Percentiles rank a stretch among this genome's conserved stretches.
These are phyloP conservation scores for Eciton burchellii DNA, from an alignment of 1,140 invertebrate species.

Conservation along the genomic window DNA sequence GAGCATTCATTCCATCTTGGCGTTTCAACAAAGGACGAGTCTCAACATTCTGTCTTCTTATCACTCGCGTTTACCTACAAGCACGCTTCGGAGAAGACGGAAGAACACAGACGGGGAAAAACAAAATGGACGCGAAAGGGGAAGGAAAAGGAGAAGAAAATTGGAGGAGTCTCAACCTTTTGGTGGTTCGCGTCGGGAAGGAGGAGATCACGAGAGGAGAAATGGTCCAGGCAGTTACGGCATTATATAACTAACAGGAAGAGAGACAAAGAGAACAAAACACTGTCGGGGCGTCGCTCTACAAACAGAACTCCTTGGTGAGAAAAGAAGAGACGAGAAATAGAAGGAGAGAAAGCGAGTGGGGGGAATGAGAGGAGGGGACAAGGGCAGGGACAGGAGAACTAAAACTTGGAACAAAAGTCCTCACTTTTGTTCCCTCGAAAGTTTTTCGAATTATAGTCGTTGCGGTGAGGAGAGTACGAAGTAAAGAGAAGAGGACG, in stretches of 20 bases:
- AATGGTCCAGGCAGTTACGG: slow-evolving; percentile 72
- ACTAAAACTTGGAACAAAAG: slow-evolving; percentile 85
- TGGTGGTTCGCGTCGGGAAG: slow-evolving; percentile 60
- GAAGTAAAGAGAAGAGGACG: slow-evolving; percentile 43
- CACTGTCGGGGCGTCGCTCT: slow-evolving; percentile 83
- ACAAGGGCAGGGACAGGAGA: slow-evolving; percentile 41
- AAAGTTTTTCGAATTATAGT: slow-evolving; percentile 85
- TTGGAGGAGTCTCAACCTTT: slow-evolving; percentile 60
- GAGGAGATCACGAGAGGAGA: slow-evolving; percentile 51
- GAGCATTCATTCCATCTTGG: slow-evolving; percentile 21
- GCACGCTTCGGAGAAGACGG: neutral
- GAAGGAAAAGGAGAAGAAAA: neutral
- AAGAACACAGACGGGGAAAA: neutral
- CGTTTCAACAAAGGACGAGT: slow-evolving; percentile 37
- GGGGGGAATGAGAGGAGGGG: neutral
- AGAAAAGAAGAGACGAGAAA: neutral
- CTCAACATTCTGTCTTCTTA: slow-evolving; percentile 66
- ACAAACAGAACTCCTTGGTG: slow-evolving; percentile 75
- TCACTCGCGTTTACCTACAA: slow-evolving; percentile 12
- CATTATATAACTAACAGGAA: slow-evolving; percentile 81
- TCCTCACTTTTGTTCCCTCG: slow-evolving; percentile 83
- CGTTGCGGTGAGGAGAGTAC: slow-evolving; percentile 63
- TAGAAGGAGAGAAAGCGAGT: neutral
- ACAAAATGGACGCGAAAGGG: neutral
- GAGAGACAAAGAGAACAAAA: slow-evolving; percentile 84